Evolutionary conservation across 2,888 invertebrate species (phyloP).

Genomic region (Anarsia innoxiella): DNA sequence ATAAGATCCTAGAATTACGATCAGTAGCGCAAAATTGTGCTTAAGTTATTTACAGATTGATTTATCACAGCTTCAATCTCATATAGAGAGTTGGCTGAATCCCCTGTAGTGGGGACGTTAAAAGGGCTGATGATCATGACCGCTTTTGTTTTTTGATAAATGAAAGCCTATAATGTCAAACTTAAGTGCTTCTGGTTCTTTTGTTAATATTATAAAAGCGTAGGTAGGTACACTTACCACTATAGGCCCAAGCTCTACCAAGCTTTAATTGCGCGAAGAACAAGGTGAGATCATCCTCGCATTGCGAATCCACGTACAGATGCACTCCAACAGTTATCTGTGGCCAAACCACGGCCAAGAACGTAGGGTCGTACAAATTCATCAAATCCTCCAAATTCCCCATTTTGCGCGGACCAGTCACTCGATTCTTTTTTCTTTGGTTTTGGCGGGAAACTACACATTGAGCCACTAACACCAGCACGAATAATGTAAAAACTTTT

Average conservation of each 20-base stretch:
- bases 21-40: no score
- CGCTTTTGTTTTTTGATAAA: no score
- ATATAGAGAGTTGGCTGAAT: no score
- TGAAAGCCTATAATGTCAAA: no score
- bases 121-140: no score
- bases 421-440: constrained; percentile 9
- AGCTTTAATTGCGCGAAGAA: constrained; percentile 56
- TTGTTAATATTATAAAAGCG: no score
- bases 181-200: no score
- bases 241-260: constrained; percentile 69
- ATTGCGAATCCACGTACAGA: constrained; percentile 47
- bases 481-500: constrained; percentile 25
- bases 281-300: constrained; percentile 58
- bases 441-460: constrained; percentile 26
- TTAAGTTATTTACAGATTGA: no score
- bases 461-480: constrained; percentile 23
- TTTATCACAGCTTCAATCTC: no score
- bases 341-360: constrained; percentile 62
- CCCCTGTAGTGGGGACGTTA: no score
- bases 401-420: constrained; percentile 21
- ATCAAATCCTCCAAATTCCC: constrained; percentile 57
- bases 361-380: constrained; percentile 60
- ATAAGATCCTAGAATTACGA: no score
- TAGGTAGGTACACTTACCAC: constrained; percentile 47
- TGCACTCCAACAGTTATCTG: constrained; percentile 55